phyloP scores from a whole-genome alignment of 2,888 invertebrate genomes.

The Rhagophthalmus giganteus region DNA sequence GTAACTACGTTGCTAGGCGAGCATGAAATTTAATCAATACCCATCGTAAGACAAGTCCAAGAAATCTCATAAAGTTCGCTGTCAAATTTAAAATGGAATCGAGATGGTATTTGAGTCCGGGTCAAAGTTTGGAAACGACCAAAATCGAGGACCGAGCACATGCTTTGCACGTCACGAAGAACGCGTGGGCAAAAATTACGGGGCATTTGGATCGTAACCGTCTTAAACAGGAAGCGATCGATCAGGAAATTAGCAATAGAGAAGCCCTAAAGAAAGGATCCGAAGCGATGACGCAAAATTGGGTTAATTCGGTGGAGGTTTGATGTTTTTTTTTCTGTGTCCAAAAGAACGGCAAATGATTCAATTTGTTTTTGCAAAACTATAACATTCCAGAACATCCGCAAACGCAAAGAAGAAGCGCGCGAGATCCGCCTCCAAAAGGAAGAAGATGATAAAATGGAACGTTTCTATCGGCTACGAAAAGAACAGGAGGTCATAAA shows the following conservation, averaged over 20 bases:
- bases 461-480: slow-evolving; percentile 34
- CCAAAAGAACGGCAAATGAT: no score
- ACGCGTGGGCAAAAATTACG: slow-evolving; percentile 47
- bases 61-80: neutral
- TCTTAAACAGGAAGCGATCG: slow-evolving; percentile 42
- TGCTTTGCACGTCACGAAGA: slow-evolving; percentile 46
- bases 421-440: slow-evolving; percentile 23
- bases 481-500: slow-evolving; percentile 39
- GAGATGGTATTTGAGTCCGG: slow-evolving; percentile 47
- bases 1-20: no score
- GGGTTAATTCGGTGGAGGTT: slow-evolving; percentile 55
- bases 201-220: slow-evolving; percentile 48
- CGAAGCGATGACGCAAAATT: slow-evolving; percentile 53
- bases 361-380: no score
- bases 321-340: neutral
- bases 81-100: slow-evolving; percentile 43
- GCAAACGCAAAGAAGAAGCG: slow-evolving; percentile 33
- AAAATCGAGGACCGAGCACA: slow-evolving; percentile 47
- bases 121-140: slow-evolving; percentile 46
- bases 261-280: slow-evolving; percentile 53
- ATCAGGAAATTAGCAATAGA: slow-evolving; percentile 50
- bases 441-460: slow-evolving; percentile 29
- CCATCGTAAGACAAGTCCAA: no score
- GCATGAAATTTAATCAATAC: no score
- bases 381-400: slow-evolving; percentile 29